phyloP scores from a whole-genome alignment of 2,888 invertebrate genomes.

The Adelognathus sp. region DNA sequence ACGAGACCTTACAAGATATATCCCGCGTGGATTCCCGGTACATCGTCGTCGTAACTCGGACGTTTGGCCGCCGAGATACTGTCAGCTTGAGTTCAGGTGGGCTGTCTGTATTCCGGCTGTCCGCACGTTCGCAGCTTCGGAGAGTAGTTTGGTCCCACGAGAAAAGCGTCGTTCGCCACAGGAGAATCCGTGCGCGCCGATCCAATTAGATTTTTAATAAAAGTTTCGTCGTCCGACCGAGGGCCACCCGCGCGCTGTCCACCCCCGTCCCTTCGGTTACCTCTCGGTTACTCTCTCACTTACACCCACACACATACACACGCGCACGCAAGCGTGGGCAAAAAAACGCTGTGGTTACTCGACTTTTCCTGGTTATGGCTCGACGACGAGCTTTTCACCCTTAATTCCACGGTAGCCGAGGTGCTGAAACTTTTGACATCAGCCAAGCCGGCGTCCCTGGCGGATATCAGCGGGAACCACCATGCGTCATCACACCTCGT shows the following conservation, averaged over 20 bases:
- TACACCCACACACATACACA: not conserved
- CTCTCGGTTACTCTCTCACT: not conserved
- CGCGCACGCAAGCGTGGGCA: constrained; percentile 2
- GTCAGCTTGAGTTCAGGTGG: constrained; percentile 41
- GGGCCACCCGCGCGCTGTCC: constrained; percentile 31
- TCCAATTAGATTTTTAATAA: constrained; percentile 77
- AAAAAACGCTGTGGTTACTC: constrained; percentile 52
- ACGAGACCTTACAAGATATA: not conserved
- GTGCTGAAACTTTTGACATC: constrained; percentile 58
- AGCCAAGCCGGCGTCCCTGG: constrained; percentile 46
- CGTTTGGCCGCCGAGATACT: constrained; percentile 2
- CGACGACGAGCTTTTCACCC: constrained; percentile 32
- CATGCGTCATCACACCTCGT: constrained; percentile 30
- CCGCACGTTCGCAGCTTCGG: constrained; percentile 39
- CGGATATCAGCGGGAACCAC: constrained; percentile 43
- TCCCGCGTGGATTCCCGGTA: not conserved
- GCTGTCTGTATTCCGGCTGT: not conserved
- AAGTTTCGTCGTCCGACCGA: constrained; percentile 72
- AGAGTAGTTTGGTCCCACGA: constrained; percentile 56
- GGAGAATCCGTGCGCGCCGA: constrained; percentile 66
- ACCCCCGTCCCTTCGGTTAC: not conserved
- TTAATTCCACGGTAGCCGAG: constrained; percentile 50
- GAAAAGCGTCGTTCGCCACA: constrained; percentile 64
- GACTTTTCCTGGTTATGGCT: constrained; percentile 54
- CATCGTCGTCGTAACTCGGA: not conserved